Base-by-base conservation (phyloP, 1,140 invertebrate species). In the Charaxes varanes region DNA sequence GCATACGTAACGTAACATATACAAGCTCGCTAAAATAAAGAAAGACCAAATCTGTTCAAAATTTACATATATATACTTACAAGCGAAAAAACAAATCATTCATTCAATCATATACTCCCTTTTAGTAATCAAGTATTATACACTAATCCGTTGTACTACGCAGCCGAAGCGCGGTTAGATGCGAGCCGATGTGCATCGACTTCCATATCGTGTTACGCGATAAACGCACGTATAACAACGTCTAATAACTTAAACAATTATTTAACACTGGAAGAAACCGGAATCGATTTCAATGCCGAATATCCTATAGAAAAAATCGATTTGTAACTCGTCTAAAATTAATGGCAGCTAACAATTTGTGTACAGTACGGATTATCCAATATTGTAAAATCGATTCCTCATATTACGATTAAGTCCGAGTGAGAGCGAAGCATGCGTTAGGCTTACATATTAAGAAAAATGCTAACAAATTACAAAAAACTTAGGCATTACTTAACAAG, bases 31-130 rank as follows among this genome's bases (percentile, higher is more conserved):
- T 61, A 63, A 66, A 74, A 59, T 51, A 64, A 67, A 49, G 46
- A 66, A 53, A 48, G 44, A 59, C 24, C 26, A 44, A 53, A 41
- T 61, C 62, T 71, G 52, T 73, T 76, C 73, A 78, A 77, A 81
- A 81, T 78, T 43, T 81, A 78, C 77, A 81, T 72, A 73, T 66
- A 73, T 71, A 64, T 73, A 77, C 69, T 78, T 78, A 81, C 77
- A 81, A 64, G 66, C 66, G 53, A 65, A 57, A 67, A 73, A 62
- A 60, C 57, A 72, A 62, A 56, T 49, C 50, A 54, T 48, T 47
- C 59, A 57, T 55, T 53, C 35, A 57, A 67, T 53, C 45, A 45
- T 41, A 50, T 50, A 68, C 52, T 66, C 53, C 52, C 43, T 41
- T 53, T 52, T 42, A 54, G 49, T 48, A 68, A 61, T 65, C 45